phyloP scores from a whole-genome alignment of 2,888 invertebrate genomes.

The Lathronympha strigana region DNA sequence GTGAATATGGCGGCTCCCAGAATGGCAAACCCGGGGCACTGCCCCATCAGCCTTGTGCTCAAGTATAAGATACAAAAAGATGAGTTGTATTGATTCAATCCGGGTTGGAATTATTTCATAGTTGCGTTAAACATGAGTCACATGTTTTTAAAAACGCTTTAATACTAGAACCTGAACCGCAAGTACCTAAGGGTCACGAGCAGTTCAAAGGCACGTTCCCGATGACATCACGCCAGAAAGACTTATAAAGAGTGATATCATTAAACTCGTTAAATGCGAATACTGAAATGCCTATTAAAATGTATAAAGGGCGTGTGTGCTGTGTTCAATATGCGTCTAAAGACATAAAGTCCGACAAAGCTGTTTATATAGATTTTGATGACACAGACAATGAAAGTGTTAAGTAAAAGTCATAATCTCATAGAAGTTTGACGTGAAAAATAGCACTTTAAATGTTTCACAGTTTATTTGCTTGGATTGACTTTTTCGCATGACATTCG shows the following conservation, averaged over 20 bases:
- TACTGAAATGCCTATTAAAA: constrained; percentile 39
- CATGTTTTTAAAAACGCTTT: constrained; percentile 9
- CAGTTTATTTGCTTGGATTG: too few species aligned
- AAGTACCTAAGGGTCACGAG: constrained; percentile 30
- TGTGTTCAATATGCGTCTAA: background rate
- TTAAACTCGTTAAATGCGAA: constrained; percentile 22
- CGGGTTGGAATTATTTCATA: constrained; percentile 15
- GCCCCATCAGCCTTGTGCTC: too few species aligned
- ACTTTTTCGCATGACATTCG: too few species aligned
- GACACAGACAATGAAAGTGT: too few species aligned
- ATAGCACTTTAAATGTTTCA: too few species aligned
- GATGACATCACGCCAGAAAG: constrained; percentile 28
- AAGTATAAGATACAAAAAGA: too few species aligned
- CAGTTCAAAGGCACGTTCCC: constrained; percentile 18
- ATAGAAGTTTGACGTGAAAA: too few species aligned
- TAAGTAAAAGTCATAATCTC: too few species aligned
- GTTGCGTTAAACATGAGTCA: constrained; percentile 13
- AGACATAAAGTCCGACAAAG: too few species aligned
- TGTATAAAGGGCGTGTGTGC: constrained; percentile 27
- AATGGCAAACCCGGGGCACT: too few species aligned
- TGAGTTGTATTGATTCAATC: background rate
- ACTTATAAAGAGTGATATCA: constrained; percentile 36
- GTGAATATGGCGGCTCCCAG: too few species aligned
- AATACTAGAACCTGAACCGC: constrained; percentile 10
- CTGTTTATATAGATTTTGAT: too few species aligned